Conservation (phyloP, 2,113 vertebrate species). For the Alectura lathami region DNA sequence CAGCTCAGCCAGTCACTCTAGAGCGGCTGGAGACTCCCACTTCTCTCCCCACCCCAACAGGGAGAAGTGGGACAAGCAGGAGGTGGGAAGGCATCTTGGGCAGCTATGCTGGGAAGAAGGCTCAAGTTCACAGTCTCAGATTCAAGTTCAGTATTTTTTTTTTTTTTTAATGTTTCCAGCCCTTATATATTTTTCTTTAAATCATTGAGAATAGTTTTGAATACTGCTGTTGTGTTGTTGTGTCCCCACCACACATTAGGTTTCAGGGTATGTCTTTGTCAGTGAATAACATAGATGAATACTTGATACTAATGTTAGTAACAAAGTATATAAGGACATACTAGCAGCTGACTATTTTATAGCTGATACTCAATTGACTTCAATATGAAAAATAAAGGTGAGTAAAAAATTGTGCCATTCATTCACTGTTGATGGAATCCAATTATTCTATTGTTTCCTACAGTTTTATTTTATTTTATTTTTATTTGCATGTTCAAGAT, state of each 20-base stretch:
- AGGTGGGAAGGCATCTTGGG: fast-evolving
- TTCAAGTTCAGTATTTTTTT: not conserved
- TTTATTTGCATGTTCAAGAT: not conserved
- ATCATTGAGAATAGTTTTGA: not conserved
- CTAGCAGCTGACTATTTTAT: not conserved
- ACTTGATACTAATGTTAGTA: not conserved
- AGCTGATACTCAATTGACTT: not conserved
- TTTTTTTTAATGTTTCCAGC: not conserved
- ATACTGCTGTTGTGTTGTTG: not conserved
- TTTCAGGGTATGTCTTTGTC: not conserved
- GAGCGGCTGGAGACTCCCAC: not conserved
- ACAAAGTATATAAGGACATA: not conserved
- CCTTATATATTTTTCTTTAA: not conserved
- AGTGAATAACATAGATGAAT: not conserved
- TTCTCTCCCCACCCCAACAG: not conserved
- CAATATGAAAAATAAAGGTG: not conserved
- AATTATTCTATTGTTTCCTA: not conserved
- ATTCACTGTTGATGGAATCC: not conserved
- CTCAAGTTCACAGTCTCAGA: not conserved
- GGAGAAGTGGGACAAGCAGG: not conserved
- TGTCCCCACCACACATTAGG: fast-evolving
- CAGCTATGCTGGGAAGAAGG: not conserved
- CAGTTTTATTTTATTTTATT: too few relatives aligned
- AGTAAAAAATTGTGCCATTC: not conserved
- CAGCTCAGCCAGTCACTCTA: not conserved